phyloP scores from a whole-genome alignment of 2,888 invertebrate species.

The Sipunculus nudus region DNA sequence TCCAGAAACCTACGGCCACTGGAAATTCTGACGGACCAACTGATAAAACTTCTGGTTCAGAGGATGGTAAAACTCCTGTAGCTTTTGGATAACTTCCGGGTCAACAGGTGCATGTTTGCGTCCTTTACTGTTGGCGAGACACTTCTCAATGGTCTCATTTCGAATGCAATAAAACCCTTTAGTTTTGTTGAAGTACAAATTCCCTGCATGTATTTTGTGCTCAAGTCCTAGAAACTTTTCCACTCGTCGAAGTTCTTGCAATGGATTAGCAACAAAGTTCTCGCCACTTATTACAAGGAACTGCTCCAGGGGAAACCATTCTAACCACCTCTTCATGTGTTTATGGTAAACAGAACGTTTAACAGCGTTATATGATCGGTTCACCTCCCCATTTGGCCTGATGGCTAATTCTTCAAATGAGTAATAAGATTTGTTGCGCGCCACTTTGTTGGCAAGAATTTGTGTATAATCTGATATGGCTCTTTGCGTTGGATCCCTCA shows the following conservation, averaged over 20 bases:
- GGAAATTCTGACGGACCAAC: constrained; percentile 89
- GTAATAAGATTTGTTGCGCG: constrained; percentile 51
- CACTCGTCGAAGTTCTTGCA: constrained; percentile 54
- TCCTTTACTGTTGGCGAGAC: constrained; percentile 88
- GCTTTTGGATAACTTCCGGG: constrained; percentile 70
- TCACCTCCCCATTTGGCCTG: constrained; percentile 62
- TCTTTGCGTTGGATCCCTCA: constrained; percentile 93
- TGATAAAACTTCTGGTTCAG: constrained; percentile 71
- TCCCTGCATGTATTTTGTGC: constrained; percentile 70
- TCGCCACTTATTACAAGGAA: constrained; percentile 86
- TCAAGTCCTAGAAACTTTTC: constrained; percentile 61
- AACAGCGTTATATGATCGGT: constrained; percentile 68
- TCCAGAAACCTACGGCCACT: too few species aligned
- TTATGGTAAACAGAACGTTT: constrained; percentile 67
- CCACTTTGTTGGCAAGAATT: constrained; percentile 73
- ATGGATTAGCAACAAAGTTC: constrained; percentile 57
- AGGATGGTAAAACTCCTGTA: constrained; percentile 54
- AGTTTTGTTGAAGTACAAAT: constrained; percentile 96
- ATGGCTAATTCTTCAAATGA: constrained; percentile 67
- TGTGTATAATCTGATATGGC: constrained; percentile 98
- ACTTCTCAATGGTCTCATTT: constrained; percentile 76
- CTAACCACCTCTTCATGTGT: constrained; percentile 90
- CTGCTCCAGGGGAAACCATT: constrained; percentile 89
- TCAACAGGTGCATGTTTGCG: constrained; percentile 87
- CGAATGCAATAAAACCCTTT: constrained; percentile 91